phyloP scores from a whole-genome alignment of 2,113 vertebrate species.

The Hydrochoerus hydrochaeris region DNA sequence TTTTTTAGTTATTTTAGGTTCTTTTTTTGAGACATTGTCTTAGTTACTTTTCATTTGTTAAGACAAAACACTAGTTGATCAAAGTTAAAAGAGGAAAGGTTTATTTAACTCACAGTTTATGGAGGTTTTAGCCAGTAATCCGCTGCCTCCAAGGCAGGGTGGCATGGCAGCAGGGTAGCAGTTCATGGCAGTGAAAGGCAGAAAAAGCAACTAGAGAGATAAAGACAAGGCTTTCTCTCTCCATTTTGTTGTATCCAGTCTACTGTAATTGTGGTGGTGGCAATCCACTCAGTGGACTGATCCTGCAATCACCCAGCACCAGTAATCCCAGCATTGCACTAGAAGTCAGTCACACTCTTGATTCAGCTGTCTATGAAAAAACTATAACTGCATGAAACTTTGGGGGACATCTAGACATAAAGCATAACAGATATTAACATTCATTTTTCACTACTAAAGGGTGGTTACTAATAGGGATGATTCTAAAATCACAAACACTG shows the following conservation, averaged over 20 bases:
- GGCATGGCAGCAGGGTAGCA: neutral
- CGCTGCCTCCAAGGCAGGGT: neutral
- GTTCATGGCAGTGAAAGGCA: neutral
- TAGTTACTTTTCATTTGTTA: neutral
- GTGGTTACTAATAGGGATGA: neutral
- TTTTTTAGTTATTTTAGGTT: too few species aligned
- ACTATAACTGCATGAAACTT: neutral
- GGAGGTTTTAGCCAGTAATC: neutral
- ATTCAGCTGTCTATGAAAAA: neutral
- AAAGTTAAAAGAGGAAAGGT: neutral
- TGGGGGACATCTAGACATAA: neutral
- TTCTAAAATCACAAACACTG: conserved; percentile 50
- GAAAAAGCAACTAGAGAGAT: neutral
- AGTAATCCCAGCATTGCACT: neutral
- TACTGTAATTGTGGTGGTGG: neutral
- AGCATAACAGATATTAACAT: neutral
- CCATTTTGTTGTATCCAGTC: neutral
- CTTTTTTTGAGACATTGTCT: neutral
- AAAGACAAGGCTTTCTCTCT: neutral
- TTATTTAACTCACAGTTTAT: neutral
- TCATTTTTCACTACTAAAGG: neutral
- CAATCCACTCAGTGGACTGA: neutral
- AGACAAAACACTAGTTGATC: neutral
- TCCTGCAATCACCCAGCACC: neutral
- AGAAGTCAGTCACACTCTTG: neutral